A percentile compares a stretch with the other conserved stretches of the same genome.
Evolutionary conservation across 2,888 invertebrate species (phyloP).

Genomic region (Hybos culiciformis): DNA sequence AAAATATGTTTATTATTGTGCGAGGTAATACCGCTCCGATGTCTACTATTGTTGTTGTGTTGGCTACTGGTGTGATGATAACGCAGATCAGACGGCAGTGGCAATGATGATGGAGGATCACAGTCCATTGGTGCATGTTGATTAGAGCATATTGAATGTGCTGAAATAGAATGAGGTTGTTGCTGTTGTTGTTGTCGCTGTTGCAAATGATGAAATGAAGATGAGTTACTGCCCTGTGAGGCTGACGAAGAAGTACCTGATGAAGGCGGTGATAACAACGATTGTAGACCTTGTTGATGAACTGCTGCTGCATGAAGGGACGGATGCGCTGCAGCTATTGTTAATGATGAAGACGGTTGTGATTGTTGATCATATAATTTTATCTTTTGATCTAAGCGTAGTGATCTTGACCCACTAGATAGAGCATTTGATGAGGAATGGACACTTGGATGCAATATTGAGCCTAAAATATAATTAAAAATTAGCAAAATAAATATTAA

Average conservation of each 20-base stretch:
- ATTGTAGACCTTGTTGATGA: conserved; percentile 24
- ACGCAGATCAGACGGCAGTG: conserved; percentile 8
- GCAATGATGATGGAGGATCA: conserved; percentile 43
- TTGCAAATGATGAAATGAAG: neutral
- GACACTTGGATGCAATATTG: conserved; percentile 24
- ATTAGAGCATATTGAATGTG: too few relatives aligned
- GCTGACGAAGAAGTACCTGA: conserved; percentile 17
- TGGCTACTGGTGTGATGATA: conserved; percentile 16
- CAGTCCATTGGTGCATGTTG: conserved; percentile 57
- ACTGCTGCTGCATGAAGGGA: conserved; percentile 18
- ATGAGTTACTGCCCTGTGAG: conserved; percentile 11
- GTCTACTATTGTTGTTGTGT: conserved; percentile 18
- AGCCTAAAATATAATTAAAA: conserved; percentile 20
- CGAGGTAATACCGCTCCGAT: neutral
- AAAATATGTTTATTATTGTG: conserved; percentile 14
- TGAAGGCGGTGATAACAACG: conserved; percentile 21
- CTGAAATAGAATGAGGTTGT: conserved; percentile 13
- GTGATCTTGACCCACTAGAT: conserved; percentile 8
- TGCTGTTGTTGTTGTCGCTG: conserved; percentile 12
- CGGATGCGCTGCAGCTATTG: conserved; percentile 12
- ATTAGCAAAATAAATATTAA: too few relatives aligned
- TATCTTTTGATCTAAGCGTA: conserved; percentile 16
- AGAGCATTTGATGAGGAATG: conserved; percentile 19
- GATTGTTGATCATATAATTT: conserved; percentile 19
- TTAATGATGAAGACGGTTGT: conserved; percentile 9